A percentile compares a stretch with the other conserved stretches of the same genome.
Conservation (phyloP, 2,888 invertebrate genomes). For the Electrophaes corylata region DNA sequence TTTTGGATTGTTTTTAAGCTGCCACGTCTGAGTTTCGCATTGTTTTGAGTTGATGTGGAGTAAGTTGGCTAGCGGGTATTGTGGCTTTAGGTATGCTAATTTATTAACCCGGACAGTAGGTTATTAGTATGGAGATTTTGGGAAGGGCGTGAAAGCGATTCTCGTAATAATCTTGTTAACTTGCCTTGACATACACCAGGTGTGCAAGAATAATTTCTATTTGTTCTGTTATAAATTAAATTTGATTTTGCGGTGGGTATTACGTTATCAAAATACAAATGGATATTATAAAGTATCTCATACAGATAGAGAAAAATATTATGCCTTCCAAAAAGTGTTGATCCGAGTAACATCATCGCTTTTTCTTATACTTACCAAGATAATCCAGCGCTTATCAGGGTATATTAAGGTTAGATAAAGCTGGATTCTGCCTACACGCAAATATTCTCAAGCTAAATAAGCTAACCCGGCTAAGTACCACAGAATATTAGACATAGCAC, state of each 20-base stretch:
- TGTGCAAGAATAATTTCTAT: slow-evolving; percentile 31
- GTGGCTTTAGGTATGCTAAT: slow-evolving; percentile 50
- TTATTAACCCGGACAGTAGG: slow-evolving; percentile 45
- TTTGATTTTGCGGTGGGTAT: slow-evolving; percentile 22
- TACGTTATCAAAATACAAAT: slow-evolving; percentile 6
- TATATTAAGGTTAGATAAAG: not conserved
- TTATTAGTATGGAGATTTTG: slow-evolving; percentile 48
- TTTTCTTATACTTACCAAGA: not conserved
- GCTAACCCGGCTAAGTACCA: not conserved
- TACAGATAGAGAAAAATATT: not conserved
- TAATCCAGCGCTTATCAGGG: not conserved
- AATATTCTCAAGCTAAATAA: not conserved
- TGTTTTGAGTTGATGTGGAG: slow-evolving; percentile 42
- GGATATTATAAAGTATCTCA: slow-evolving; percentile 3
- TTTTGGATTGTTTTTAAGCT: slow-evolving; percentile 42
- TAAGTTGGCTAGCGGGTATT: slow-evolving; percentile 45
- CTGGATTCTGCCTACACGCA: not conserved
- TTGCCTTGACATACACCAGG: slow-evolving; percentile 32
- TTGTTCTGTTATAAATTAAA: slow-evolving; percentile 28
- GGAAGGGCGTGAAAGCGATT: slow-evolving; percentile 30
- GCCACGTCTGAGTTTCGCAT: slow-evolving; percentile 37
- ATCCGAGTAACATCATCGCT: not conserved
- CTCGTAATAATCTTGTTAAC: slow-evolving; percentile 38
- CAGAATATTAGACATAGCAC: not conserved
- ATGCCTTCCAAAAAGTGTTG: not conserved